Evolutionary conservation across 2,888 invertebrate species (phyloP).

Genomic region (Taphrorychus bicolor): DNA sequence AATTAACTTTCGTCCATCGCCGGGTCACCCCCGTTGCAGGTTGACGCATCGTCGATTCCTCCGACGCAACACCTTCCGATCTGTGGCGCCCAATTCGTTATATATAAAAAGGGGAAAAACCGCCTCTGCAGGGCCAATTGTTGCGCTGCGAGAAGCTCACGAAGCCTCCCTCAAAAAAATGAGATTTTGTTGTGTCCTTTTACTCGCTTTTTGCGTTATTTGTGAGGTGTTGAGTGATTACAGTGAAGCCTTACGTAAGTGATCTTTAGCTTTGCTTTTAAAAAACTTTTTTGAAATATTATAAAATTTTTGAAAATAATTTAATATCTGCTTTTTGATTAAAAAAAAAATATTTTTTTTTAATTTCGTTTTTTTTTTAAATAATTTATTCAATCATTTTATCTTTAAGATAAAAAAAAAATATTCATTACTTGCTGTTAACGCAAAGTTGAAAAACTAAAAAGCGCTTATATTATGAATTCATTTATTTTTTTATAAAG

Average conservation of each 20-base stretch:
- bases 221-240: constrained; percentile 33
- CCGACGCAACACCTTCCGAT: constrained; percentile 8
- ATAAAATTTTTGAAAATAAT: no score
- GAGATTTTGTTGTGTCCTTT: constrained; percentile 24
- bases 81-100: constrained; percentile 10
- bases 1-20: background rate
- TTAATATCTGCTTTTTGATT: no score
- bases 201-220: constrained; percentile 28
- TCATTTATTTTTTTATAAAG: no score
- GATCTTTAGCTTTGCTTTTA: background rate
- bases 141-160: constrained; percentile 12
- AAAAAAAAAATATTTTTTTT: no score
- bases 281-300: background rate
- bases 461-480: no score
- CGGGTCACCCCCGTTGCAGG: constrained; percentile 2
- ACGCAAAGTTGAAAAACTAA: no score
- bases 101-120: constrained; percentile 23
- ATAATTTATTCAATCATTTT: no score
- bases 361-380: no score
- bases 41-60: constrained; percentile 7
- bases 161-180: constrained; percentile 6
- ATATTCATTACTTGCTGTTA: no score
- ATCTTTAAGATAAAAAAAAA: no score
- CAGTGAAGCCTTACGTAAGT: constrained; percentile 31
- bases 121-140: constrained; percentile 23